These are phyloP conservation scores for Dolomedes plantarius DNA, from an alignment of 2,888 invertebrate species.

Conservation along the genomic window DNA sequence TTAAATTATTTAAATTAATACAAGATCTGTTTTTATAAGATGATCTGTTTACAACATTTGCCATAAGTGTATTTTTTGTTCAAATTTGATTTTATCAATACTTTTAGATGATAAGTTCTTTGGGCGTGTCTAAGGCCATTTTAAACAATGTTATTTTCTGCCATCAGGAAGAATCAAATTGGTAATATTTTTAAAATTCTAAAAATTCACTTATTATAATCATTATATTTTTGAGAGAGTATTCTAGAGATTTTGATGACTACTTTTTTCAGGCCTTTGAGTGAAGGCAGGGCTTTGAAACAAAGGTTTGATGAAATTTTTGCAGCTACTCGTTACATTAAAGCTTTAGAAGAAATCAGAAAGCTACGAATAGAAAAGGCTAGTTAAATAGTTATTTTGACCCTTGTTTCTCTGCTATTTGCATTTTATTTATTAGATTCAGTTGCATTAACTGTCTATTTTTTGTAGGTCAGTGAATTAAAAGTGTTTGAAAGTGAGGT, in stretches of 20 bases:
- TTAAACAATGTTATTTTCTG: constrained; percentile 98
- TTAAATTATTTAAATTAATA: not conserved
- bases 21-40: no score
- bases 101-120: constrained; percentile 79
- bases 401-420: not conserved
- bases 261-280: constrained; percentile 85
- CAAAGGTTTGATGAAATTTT: constrained; percentile 98
- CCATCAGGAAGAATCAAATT: constrained; percentile 97
- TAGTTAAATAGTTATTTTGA: not conserved
- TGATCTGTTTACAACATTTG: no score
- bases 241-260: no score
- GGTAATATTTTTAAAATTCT: constrained; percentile 78
- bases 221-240: constrained; percentile 77
- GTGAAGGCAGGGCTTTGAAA: constrained; percentile 94
- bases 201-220: not conserved
- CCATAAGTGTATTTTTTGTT: no score
- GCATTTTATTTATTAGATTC: not conserved
- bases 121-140: constrained; percentile 95
- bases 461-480: constrained; percentile 74
- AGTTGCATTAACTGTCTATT: not conserved
- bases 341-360: constrained; percentile 86
- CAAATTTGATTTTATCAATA: no score
- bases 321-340: constrained; percentile 93
- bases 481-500: constrained; percentile 75
- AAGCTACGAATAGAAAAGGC: constrained; percentile 76